Conservation (phyloP, 2,113 vertebrate genomes). For the Nansenia antarctica region DNA sequence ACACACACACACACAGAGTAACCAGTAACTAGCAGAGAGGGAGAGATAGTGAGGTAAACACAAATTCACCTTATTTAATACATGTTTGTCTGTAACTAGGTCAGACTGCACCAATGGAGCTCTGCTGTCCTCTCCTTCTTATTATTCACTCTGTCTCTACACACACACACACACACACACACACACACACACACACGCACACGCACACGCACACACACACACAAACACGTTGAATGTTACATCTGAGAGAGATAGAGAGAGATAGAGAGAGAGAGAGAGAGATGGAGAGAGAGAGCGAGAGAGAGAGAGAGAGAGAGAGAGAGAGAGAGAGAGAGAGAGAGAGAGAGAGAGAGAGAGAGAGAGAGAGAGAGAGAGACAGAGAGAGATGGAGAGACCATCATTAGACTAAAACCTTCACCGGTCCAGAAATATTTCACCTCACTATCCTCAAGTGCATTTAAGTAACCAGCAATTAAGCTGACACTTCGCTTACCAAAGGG, state of each 20-base stretch:
- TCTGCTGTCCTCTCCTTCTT: background rate
- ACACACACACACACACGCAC: no score
- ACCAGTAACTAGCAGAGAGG: background rate
- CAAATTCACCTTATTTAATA: slow-evolving; percentile 25
- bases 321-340: no score
- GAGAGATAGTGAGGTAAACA: slow-evolving; percentile 15
- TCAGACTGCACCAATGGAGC: slow-evolving; percentile 43
- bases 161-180: background rate
- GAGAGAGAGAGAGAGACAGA: slow-evolving; percentile 61
- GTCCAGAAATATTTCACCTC: slow-evolving; percentile 26
- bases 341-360: no score
- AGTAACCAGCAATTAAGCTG: background rate
- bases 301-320: no score
- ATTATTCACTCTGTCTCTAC: background rate
- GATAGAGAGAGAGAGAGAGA: no score
- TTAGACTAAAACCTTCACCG: background rate
- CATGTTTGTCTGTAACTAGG: slow-evolving; percentile 55
- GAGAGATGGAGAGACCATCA: slow-evolving; percentile 51
- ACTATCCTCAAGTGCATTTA: slow-evolving; percentile 55
- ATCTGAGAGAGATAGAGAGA: no score
- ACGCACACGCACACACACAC: no score
- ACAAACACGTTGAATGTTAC: no score
- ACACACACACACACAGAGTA: slow-evolving; percentile 8
- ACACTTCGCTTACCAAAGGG: slow-evolving; percentile 53
- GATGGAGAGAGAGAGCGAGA: no score